A percentile compares a stretch with the other conserved stretches of the same genome.
These are phyloP conservation scores for Passerculus sandwichensis DNA, from an alignment of 2,797 vertebrate species.

Conservation along the genomic window DNA sequence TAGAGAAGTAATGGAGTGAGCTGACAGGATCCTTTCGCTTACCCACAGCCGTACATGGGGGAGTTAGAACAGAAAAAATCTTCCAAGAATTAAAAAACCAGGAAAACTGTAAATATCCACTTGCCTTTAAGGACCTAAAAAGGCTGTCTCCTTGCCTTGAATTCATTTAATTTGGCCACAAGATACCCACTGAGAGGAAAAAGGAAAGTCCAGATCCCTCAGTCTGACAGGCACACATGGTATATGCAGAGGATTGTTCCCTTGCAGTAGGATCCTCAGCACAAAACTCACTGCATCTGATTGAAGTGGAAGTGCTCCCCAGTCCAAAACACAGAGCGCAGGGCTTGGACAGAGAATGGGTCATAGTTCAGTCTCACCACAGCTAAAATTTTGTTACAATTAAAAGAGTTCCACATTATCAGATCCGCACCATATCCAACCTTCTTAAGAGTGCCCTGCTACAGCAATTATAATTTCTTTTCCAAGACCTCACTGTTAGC, in stretches of 20 bases:
- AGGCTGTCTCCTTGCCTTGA: background rate
- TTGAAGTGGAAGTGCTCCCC: background rate
- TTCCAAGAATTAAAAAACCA: background rate
- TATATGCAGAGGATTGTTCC: background rate
- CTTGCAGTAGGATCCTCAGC: background rate
- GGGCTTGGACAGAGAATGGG: background rate
- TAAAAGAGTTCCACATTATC: background rate
- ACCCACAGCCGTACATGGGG: background rate
- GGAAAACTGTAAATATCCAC: background rate
- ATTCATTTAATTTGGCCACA: background rate
- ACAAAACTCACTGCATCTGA: background rate
- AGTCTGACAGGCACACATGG: background rate
- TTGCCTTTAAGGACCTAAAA: background rate
- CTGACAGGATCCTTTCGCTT: background rate
- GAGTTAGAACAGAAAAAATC: background rate
- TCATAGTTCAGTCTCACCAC: background rate
- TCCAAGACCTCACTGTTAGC: conserved; percentile 20
- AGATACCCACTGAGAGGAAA: background rate
- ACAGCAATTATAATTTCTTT: conserved; percentile 5
- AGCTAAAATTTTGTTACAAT: background rate
- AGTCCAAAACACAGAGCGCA: background rate
- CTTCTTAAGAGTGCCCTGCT: background rate
- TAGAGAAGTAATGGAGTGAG: background rate
- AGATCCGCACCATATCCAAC: background rate
- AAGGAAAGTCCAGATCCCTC: background rate